Evolutionary conservation across 2,113 vertebrate species (phyloP).

Genomic region (human): DNA sequence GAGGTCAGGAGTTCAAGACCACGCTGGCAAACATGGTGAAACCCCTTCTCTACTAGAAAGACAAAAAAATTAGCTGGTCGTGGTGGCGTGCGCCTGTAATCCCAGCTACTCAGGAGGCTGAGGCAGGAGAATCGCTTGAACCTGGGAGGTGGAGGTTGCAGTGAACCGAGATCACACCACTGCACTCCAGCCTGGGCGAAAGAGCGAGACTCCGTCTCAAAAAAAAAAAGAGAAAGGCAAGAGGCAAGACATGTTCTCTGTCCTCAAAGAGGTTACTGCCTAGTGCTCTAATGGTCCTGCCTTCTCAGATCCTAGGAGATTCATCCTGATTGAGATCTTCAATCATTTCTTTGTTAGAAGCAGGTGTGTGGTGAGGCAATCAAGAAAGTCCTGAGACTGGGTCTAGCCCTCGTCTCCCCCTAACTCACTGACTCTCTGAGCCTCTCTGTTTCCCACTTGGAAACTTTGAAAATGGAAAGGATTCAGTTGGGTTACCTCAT

Average conservation of each 20-base stretch:
- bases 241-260: neutral
- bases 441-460: neutral
- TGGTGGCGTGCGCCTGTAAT: no score
- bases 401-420: neutral
- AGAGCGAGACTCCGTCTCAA: no score
- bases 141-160: no score
- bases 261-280: neutral
- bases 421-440: neutral
- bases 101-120: no score
- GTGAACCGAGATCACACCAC: no score
- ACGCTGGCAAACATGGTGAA: no score
- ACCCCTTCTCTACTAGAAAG: no score
- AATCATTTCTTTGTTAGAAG: neutral
- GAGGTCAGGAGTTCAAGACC: no score
- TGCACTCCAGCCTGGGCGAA: no score
- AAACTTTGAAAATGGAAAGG: neutral
- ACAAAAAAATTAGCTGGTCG: no score
- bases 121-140: no score
- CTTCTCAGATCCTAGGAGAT: neutral
- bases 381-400: neutral
- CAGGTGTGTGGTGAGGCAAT: neutral
- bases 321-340: neutral
- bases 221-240: neutral
- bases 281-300: neutral
- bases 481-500: neutral